Conservation (phyloP, 1,140 invertebrate genomes). For the Drosophila insularis region DNA sequence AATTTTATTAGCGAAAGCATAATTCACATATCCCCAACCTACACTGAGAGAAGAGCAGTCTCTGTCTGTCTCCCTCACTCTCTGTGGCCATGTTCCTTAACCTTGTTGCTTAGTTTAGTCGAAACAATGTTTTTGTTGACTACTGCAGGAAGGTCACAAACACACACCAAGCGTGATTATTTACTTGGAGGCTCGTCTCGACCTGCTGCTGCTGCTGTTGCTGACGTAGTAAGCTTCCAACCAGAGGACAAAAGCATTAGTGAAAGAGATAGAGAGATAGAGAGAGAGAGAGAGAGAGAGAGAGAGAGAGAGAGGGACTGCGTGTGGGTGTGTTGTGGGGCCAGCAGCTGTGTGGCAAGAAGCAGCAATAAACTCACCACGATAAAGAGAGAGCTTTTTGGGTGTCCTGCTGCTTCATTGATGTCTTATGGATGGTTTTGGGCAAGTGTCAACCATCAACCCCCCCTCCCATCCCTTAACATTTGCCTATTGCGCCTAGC, state of each 20-base stretch:
- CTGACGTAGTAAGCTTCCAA: constrained; percentile 73
- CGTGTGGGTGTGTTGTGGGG: constrained; percentile 38
- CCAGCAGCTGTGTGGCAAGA: constrained; percentile 71
- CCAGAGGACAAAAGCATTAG: constrained; percentile 28
- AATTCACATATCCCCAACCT: background rate
- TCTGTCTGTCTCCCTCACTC: background rate
- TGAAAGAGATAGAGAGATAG: background rate
- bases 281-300: constrained; percentile 4
- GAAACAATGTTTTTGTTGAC: constrained; percentile 41
- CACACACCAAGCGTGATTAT: constrained; percentile 40
- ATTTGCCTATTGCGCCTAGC: background rate
- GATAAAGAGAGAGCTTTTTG: constrained; percentile 58
- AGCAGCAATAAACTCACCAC: constrained; percentile 73
- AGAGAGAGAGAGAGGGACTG: constrained; percentile 14
- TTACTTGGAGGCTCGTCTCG: constrained; percentile 78
- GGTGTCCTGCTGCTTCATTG: constrained; percentile 73
- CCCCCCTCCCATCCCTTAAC: background rate
- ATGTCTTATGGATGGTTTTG: constrained; percentile 24
- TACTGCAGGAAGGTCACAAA: constrained; percentile 62
- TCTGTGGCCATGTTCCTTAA: constrained; percentile 26
- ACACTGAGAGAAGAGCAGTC: constrained; percentile 4
- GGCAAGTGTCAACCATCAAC: background rate
- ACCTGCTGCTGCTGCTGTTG: constrained; percentile 37
- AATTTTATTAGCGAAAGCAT: constrained; percentile 5
- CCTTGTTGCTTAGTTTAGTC: constrained; percentile 55